These are phyloP conservation scores for Sebastes oblongus DNA, from an alignment of 2,797 vertebrate species.

Conservation along the genomic window DNA sequence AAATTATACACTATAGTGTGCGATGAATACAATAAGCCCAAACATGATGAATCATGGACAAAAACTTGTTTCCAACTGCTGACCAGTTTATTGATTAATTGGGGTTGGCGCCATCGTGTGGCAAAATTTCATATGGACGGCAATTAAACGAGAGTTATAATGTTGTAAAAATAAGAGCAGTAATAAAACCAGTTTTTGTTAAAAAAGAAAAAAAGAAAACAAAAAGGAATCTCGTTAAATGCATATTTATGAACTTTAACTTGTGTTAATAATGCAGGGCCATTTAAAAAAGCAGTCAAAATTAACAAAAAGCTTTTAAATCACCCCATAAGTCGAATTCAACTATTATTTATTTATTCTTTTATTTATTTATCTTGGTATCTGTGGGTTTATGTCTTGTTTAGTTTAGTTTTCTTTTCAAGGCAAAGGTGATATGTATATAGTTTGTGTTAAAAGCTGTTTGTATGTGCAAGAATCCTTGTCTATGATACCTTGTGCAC, in stretches of 20 bases:
- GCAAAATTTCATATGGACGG: neutral
- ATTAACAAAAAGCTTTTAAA: accelerated
- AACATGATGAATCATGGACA: conserved; percentile 61
- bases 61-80: conserved; percentile 61
- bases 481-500: no score
- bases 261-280: neutral
- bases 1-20: neutral
- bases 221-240: neutral
- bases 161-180: no score
- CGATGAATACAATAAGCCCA: neutral
- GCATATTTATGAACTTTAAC: neutral
- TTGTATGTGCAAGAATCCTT: no score
- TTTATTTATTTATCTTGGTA: no score
- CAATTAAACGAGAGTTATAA: no score
- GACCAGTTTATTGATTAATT: conserved; percentile 35
- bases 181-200: no score
- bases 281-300: neutral
- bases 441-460: no score
- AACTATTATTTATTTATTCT: no score
- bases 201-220: neutral
- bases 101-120: conserved; percentile 71
- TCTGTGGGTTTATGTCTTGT: no score
- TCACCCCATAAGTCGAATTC: neutral
- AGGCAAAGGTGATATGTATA: no score
- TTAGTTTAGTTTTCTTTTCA: no score